These are phyloP conservation scores for Euclidia mi DNA, from an alignment of 2,888 invertebrate genomes.

Conservation along the genomic window DNA sequence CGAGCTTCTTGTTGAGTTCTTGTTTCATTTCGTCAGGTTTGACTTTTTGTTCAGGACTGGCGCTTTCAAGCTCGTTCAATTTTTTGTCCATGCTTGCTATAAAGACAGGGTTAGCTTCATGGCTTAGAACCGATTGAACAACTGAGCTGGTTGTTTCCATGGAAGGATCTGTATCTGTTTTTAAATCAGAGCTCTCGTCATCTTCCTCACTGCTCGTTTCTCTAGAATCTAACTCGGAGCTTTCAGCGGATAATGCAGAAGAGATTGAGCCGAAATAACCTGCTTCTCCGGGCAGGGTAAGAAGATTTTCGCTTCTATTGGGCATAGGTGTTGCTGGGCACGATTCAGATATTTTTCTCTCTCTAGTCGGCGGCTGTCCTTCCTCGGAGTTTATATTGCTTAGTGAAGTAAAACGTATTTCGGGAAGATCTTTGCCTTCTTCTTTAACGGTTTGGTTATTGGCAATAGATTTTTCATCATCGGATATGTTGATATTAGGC, in stretches of 20 bases:
- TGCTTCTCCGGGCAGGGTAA: constrained; percentile 76
- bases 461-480: constrained; percentile 64
- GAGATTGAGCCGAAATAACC: constrained; percentile 82
- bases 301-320: constrained; percentile 75
- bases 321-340: constrained; percentile 82
- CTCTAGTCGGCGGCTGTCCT: constrained; percentile 50
- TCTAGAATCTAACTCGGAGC: constrained; percentile 83
- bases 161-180: constrained; percentile 80
- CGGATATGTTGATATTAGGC: constrained; percentile 69
- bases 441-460: constrained; percentile 41
- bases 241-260: constrained; percentile 82
- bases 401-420: constrained; percentile 78
- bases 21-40: constrained; percentile 5
- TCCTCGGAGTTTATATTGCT: constrained; percentile 75
- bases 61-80: constrained; percentile 63
- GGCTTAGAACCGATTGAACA: constrained; percentile 87
- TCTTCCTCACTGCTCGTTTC: constrained; percentile 85
- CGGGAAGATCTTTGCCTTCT: constrained; percentile 63
- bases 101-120: constrained; percentile 70
- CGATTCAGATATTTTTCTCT: constrained; percentile 81
- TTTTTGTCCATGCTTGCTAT: constrained; percentile 80
- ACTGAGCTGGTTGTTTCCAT: constrained; percentile 90
- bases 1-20: constrained; percentile 37
- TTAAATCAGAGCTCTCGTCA: constrained; percentile 85
- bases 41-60: constrained; percentile 42